Conservation (phyloP, 1,140 invertebrate genomes). For the Lepidurus couesii region DNA sequence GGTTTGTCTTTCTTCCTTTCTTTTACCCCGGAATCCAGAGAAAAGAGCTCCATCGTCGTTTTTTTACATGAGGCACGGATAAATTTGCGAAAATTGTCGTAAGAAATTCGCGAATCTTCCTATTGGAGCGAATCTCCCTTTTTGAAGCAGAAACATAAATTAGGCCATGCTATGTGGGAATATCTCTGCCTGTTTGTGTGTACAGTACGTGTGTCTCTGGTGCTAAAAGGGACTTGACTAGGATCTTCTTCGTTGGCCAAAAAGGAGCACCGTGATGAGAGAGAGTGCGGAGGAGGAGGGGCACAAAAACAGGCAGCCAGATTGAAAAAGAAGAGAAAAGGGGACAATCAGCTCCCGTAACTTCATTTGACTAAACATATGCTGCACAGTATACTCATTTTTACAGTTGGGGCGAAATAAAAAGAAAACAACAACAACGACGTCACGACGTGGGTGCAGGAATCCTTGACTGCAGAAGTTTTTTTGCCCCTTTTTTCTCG, state of each 20-base stretch:
- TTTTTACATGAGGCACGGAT: conserved; percentile 18
- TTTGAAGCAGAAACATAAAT: neutral
- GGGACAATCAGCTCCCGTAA: conserved; percentile 20
- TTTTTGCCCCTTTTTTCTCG: neutral
- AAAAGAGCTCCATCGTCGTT: neutral
- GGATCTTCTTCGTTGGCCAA: conserved; percentile 18
- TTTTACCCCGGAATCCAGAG: neutral
- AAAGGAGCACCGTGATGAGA: conserved; percentile 17
- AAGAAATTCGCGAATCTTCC: neutral
- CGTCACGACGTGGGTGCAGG: neutral
- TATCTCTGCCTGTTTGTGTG: too few species aligned
- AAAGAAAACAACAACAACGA: conserved; percentile 2
- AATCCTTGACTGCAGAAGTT: neutral
- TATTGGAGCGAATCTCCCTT: neutral
- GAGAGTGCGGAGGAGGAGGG: neutral
- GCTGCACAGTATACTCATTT: conserved; percentile 22
- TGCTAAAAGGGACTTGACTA: conserved; percentile 14
- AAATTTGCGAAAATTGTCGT: neutral
- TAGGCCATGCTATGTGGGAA: neutral
- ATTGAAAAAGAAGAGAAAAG: conserved; percentile 7
- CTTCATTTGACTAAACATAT: conserved; percentile 22
- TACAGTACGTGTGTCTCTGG: neutral
- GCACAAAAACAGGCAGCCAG: neutral
- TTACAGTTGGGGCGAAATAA: neutral
- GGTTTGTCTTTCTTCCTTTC: neutral